Evolutionary conservation across 1,140 invertebrate species (phyloP), one percentile per base, ranked within the genome.

Genomic region (Dysdera silvatica): DNA sequence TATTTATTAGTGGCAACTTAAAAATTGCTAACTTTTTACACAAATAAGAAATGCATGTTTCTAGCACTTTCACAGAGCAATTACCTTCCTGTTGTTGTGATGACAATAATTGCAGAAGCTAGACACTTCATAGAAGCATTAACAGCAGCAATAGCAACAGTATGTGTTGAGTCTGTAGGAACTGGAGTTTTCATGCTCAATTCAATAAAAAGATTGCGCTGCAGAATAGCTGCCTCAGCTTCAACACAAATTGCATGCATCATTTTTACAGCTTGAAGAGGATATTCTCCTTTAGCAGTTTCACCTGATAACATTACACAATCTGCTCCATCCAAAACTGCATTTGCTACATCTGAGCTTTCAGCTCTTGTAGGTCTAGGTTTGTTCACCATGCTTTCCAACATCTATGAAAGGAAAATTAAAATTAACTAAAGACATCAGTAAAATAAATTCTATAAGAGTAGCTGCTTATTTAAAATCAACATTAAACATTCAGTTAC

Each of bases 241-340:
- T 99, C 96, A 75, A 94, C 88, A 76, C 93, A 95, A 65, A 98
- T 95, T 72, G 89, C 90, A 55, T 91, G 89, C 95, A 98, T 98
- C 48, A 90, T 95, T 53, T 83, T 80, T 10, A 99, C 91, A 73
- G 90, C 92, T 72, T 93, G 89, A 48, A 94, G 73, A 0, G 95
- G 95, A 76, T 96, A 98, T 67, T 93, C 87, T 47, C 94, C 94
- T 80, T 97, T 97, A 41, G 95, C 95, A 0, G 95, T 98, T 78
- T 99, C 95, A n/a, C 95, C 95, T 2, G 92, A 96, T 71, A 98
- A 80, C 94, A 98, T 98, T 16, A 98, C 93, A 77, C 94, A 97
- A 75, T 98, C 95, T 35, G 95, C 93, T 18, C 95, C 95, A 80
- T 99, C 95, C 10, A 98, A 78, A 68, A 98, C 87, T 4, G 95